Evolutionary conservation across 1,140 invertebrate species (phyloP), one percentile per base, ranked within the genome.

Genomic region (Triops longicaudatus): DNA sequence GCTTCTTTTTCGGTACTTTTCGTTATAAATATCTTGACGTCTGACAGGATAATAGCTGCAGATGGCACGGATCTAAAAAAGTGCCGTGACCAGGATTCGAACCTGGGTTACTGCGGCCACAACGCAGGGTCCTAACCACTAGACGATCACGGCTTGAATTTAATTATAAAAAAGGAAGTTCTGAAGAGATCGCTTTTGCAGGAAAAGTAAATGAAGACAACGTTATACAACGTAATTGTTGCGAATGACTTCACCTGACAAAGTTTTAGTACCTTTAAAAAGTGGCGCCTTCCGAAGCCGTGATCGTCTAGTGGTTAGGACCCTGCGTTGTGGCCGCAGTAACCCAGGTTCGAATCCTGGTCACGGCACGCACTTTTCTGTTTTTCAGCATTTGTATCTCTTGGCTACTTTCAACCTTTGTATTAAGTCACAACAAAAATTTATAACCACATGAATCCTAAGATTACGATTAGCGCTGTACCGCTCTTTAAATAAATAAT

Each of bases 301-400:
- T 92, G 91, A 92, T 93, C 89, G 91, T 92, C 89, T 91, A 93
- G 91, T 93, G 92, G 92, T 94, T 91, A 92, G 91, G 89, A 93
- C 91, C 88, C 90, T 91, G 91, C 91, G 91, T 93, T 93, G 91
- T 93, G 91, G 91, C 91, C 91, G 91, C 91, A 91, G 90, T 91
- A 93, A 93, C 91, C 91, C 91, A 92, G 91, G 91, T 93, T 93
- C 91, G 91, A 93, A 93, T 93, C 91, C 92, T 93, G 91, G 91
- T 93, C 91, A 93, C 91, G 91, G 92, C 91, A 93, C 87, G 88
- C 85, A 78, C 72, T 79, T 79, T 81, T 80, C 74, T 12, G 9
- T 26, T 31, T 75, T 75, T n/a, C 31, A 26, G 11, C 43, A 17
- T 2, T 63, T 5, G 17, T n/a, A 22, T 22, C 17, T 44, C 43